Base-by-base conservation (phyloP, 2,113 vertebrate genomes). In the Notarius lentiginosus region DNA sequence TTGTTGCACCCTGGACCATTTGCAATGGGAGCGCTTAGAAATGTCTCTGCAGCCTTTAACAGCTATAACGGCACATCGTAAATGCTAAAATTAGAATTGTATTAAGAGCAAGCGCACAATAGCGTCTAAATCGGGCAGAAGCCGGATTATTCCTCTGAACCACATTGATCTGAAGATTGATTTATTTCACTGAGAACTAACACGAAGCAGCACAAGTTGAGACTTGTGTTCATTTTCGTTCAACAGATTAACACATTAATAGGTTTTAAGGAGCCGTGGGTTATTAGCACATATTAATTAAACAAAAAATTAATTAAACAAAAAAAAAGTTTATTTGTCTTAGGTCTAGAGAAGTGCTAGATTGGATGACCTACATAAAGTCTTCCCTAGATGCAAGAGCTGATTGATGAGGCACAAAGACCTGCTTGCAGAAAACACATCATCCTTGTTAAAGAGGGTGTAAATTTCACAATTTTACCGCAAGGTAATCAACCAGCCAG, bases 351-450 rank as follows among this genome's bases (percentile, higher is more conserved):
- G 51, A 41, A 60, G 47, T 68, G 63, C 79, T 80, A n/a, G 66
- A 70, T 41, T 84, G 83, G 55, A 84, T 75, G 83, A 75, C 83
- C 83, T 75, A 84, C 20, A 84, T 84, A 84, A 56, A 56, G 34
- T 60, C n/a, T 27, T 63, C 14, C 51, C 27, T 18, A 34, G 55
- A 84, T 53, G 9, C 8, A 41, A 15, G 83, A 41, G 61, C 27
- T 75, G 51, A 9, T 10, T 53, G 41, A 51, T 65, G 61, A 56
- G 4, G 61, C 30, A 22, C 56, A 56, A 58, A 60, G 66, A 14
- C 9, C 51, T 24, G 72, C 47, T 55, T 8, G 6, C 7, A 8
- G 49, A 27, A 79, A 79, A 27, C 27, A 56, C n/a, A 7, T n/a
- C 17, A 7, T 9, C n/a, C 10, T 53, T 1, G 1, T 53, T 76